Evolutionary conservation across 1,140 invertebrate species (phyloP), one percentile per base, ranked within the genome.

Genomic region (Druon quercuslanigerum): DNA sequence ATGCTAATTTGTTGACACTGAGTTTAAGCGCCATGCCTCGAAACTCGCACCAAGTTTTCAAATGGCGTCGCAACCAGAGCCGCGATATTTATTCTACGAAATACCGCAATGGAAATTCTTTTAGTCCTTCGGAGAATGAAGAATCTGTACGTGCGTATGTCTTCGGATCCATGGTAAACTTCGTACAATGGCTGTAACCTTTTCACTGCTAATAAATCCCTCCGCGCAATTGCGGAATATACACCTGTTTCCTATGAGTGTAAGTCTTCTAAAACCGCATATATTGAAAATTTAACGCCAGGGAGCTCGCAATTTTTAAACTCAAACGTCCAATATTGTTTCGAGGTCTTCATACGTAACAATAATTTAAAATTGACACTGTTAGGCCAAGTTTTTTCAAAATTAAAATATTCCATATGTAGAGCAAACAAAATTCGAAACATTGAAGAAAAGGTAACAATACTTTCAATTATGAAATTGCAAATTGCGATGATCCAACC

Each of bases 1-100:
- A 80, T 83, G 79, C 72, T 72, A 72, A 83, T 82, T 80, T 80
- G 80, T 80, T 80, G 72, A 82, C 76, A 80, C 70, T 73, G 54
- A 76, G 74, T 81, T 82, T 75, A 79, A 75, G 74, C 78, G 78
- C 75, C 74, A 66, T 66, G 54, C 75, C 78, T 52, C 51, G 72
- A 51, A 74, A 66, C 60, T 66, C 60, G 57, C 75, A 52, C 19
- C 56, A 72, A 71, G 79, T 84, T 77, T 80, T 75, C 76, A 79
- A 70, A 75, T 56, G 76, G 76, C 82, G 74, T 57, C 80, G 80
- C 60, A 66, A 66, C 25, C 3, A 3, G 14, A 46, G 60, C 74
- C 56, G 74, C 54, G 51, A 71, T 66, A 79, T 81, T 84, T 84
- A 77, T 79, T 83, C 71, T 74, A 54, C 60, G 73, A 75, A 77